Percentiles rank a stretch among this genome's conserved stretches.
phyloP scores from a whole-genome alignment of 2,888 invertebrate species.

The Eupithecia pulchellata region DNA sequence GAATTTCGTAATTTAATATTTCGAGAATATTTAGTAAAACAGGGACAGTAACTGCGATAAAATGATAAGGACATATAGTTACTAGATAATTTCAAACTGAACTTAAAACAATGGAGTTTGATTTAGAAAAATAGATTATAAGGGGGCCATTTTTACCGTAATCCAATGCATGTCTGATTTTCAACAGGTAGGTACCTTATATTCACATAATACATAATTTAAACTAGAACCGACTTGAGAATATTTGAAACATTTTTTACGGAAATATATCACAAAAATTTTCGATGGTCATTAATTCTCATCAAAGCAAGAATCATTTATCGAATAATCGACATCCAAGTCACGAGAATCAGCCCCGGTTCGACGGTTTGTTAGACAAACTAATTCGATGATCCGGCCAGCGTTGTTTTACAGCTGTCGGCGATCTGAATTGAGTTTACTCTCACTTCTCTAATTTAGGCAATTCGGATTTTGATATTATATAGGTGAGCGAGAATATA shows the following conservation, averaged over 20 bases:
- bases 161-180: too few species aligned
- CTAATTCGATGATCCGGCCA: constrained; percentile 9
- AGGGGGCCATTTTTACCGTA: too few species aligned
- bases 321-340: not conserved
- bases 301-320: not conserved
- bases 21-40: not conserved
- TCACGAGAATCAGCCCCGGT: not conserved
- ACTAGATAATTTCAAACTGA: not conserved
- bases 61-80: not conserved
- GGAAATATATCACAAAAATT: not conserved
- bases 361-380: constrained; percentile 5
- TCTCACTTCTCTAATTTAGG: not conserved
- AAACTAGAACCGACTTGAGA: too few species aligned
- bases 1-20: not conserved
- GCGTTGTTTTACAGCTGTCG: not conserved
- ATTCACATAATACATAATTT: too few species aligned
- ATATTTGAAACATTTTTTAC: too few species aligned
- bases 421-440: not conserved
- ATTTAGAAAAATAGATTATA: too few species aligned
- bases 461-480: not conserved
- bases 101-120: too few species aligned
- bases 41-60: not conserved
- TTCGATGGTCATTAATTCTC: too few species aligned
- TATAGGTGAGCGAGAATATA: too few species aligned
- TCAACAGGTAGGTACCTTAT: too few species aligned